Percentiles rank a stretch among this genome's conserved stretches.
Conservation (phyloP, 2,888 invertebrate genomes). For the Drosophila leonis region DNA sequence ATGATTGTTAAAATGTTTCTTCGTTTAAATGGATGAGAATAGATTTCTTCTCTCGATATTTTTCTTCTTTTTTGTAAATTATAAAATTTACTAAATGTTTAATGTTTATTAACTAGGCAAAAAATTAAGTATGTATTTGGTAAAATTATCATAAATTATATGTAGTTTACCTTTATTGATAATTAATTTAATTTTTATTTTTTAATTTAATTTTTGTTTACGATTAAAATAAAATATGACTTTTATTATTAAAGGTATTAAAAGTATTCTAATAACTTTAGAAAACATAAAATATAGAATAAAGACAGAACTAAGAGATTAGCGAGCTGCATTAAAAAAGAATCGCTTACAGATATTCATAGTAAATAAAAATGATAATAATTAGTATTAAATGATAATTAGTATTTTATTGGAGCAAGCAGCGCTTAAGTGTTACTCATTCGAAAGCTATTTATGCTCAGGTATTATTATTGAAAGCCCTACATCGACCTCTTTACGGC, state of each 20-base stretch:
- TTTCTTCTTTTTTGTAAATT: background rate
- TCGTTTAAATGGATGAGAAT: background rate
- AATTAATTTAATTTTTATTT: background rate
- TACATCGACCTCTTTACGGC: conserved; percentile 46
- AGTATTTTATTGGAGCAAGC: conserved; percentile 24
- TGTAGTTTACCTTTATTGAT: too few relatives aligned
- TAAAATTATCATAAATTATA: too few relatives aligned
- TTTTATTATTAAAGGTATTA: too few relatives aligned
- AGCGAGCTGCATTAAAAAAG: too few relatives aligned
- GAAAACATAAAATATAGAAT: conserved; percentile 3
- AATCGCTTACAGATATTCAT: conserved; percentile 8
- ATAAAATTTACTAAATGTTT: background rate
- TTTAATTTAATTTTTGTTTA: too few relatives aligned
- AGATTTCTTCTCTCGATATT: background rate
- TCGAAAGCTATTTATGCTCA: conserved; percentile 22
- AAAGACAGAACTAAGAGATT: too few relatives aligned
- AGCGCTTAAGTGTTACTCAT: conserved; percentile 31
- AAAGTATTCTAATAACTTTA: too few relatives aligned
- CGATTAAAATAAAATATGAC: too few relatives aligned
- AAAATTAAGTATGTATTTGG: too few relatives aligned
- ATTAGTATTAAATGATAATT: conserved; percentile 3
- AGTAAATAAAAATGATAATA: background rate
- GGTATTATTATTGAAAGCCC: conserved; percentile 32
- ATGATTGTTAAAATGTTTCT: background rate
- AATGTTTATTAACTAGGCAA: background rate